A percentile compares a stretch with the other conserved stretches of the same genome.
phyloP scores from a whole-genome alignment of 2,113 vertebrate species.

The Sceloporus tristichus region DNA sequence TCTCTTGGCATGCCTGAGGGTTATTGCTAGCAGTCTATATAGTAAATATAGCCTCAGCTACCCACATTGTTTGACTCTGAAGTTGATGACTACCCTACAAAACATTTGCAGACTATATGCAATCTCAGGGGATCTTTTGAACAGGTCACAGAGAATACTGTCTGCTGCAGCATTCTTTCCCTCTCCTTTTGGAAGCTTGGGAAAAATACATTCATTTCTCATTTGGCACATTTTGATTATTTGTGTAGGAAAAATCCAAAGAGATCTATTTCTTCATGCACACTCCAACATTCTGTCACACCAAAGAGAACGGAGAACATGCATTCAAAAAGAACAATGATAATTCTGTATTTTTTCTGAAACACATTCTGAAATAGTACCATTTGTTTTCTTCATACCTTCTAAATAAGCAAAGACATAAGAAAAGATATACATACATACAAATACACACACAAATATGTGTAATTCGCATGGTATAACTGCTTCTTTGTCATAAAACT shows the following conservation, averaged over 20 bases:
- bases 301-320: not conserved
- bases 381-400: too few species aligned
- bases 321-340: not conserved
- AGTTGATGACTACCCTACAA: not conserved
- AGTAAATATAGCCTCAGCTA: not conserved
- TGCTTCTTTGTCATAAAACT: conserved; percentile 1
- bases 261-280: not conserved
- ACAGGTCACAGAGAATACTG: not conserved
- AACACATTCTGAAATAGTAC: not conserved
- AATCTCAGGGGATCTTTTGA: not conserved
- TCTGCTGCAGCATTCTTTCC: not conserved
- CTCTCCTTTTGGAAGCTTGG: not conserved
- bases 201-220: conserved; percentile 5
- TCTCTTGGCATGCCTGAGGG: not conserved
- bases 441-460: not conserved
- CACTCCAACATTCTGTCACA: not conserved
- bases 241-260: fast-evolving
- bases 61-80: not conserved
- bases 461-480: not conserved
- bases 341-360: not conserved
- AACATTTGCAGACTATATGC: not conserved
- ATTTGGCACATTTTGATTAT: not conserved
- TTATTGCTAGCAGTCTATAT: not conserved
- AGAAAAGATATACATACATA: not conserved
- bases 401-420: not conserved